Evolutionary conservation across 2,888 invertebrate species (phyloP), one percentile per base, ranked within the genome.

Genomic region (Melitaea athalia): DNA sequence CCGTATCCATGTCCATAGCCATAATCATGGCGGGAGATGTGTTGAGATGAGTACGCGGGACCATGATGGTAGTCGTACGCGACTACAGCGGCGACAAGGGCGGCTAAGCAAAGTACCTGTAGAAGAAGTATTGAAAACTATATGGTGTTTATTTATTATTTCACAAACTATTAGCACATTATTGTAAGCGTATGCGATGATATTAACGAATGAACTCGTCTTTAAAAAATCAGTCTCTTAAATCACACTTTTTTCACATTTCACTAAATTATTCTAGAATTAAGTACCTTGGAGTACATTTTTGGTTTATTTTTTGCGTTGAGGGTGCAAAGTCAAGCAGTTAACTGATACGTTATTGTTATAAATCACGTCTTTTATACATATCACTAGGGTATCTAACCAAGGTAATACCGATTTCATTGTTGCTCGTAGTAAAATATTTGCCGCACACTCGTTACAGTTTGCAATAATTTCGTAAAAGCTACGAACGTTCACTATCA

Each of bases 381-480:
- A 79, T 78, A 80, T 80, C 82, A 80, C 80, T 85, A 85, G 81
- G 73, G 81, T 85, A 77, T 72, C 72, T 71, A 78, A 77, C 82
- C 91, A 91, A 91, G 89, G 90, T 85, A 82, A 91, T 83, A 81
- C 82, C 79, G 88, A 86, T 91, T 90, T 89, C 91, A 82, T 87
- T 84, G 83, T 84, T 79, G 80, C 82, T 78, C 55, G 62, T 69
- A 64, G 72, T 74, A 79, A 84, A 81, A 82, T 80, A 81, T 83
- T 82, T 75, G 77, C 74, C 74, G 78, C 78, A 78, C 63, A 60
- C 57, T 71, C 62, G 64, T 49, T 42, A 57, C 5, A 67, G 76
- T 77, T 82, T 78, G 85, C 79, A 85, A 85, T 77, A 72, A 78
- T 87, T 86, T 89, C 84, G 85, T 79, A 85, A 88, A 84, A 78